Base-by-base conservation (phyloP, 2,797 vertebrate genomes). In the Falco novaeseelandiae region DNA sequence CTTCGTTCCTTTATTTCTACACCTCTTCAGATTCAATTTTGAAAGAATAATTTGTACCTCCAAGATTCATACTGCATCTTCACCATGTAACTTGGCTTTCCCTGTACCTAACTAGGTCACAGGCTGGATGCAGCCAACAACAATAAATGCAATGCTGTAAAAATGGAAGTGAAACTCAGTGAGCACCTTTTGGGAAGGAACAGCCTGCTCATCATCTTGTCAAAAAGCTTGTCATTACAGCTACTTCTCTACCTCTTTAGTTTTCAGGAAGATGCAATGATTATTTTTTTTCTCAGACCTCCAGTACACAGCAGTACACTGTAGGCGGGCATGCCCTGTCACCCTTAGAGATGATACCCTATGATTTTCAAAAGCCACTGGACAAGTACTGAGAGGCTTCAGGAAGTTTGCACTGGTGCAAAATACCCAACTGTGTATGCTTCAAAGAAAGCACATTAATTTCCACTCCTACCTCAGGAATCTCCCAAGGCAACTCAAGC, bases 351-450 rank as follows among this genome's bases (percentile, higher is more conserved):
- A 70, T 27, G 4, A 46, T 21, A 63, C 0, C 1, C 5, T 38
- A 6, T n/a, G 44, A 65, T 34, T 38, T 76, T 77, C 46, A 59
- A 80, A 92, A 70, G 40, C 22, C 48, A 66, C 15, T 14, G 25
- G 38, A 73, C 16, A 66, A 80, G 52, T 85, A 92, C 22, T 27
- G 26, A 84, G 96, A 77, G 27, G 21, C 30, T 91, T 71, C 40
- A 86, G 54, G 51, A 54, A 73, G 15, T 17, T 87, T 90, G 54
- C 48, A 63, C 3, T 0, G 0, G 22, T 76, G 14, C 22, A 81
- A 83, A 95, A 90, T 52, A 85, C 20, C 34, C 34, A 52, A 36
- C 32, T 52, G 26, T 19, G 0, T 20, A 36, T 14, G 6, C 65
- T 19, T 38, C 34, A 83, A 34, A 83, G 46, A 0, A 1, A 79